These are phyloP conservation scores for Nasonia oneida DNA, from an alignment of 2,888 invertebrate species.

Conservation along the genomic window DNA sequence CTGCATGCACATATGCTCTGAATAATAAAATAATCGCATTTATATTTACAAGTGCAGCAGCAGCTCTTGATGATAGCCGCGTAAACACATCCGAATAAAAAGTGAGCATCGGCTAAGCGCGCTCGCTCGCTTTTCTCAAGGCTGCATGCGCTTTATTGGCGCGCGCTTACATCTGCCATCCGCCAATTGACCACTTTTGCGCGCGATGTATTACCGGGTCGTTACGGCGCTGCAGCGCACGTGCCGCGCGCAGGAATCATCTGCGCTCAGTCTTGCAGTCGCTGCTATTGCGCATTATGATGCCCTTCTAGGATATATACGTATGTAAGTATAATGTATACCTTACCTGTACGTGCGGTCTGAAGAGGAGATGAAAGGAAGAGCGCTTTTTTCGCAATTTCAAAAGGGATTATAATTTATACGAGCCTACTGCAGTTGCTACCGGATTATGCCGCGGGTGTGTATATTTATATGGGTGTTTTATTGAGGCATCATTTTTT, in stretches of 20 bases:
- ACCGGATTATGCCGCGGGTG: not conserved
- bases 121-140: constrained; percentile 23
- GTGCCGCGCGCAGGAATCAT: not conserved
- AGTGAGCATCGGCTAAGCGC: not conserved
- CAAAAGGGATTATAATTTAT: not conserved
- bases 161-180: constrained; percentile 30
- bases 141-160: constrained; percentile 16
- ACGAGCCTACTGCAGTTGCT: not conserved
- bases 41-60: constrained; percentile 5
- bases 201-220: constrained; percentile 7
- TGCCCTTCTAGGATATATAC: not conserved
- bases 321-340: too few relatives aligned
- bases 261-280: not conserved
- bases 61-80: not conserved
- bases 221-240: not conserved
- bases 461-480: not conserved
- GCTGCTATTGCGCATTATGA: not conserved
- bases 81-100: not conserved
- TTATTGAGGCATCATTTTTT: not conserved
- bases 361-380: not conserved
- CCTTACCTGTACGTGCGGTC: not conserved
- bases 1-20: not conserved
- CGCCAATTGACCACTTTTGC: constrained; percentile 25
- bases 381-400: constrained; percentile 3
- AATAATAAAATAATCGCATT: not conserved